Evolutionary conservation across 1,140 invertebrate genomes (phyloP), one percentile per base, ranked within the genome.

Genomic region (Penaeus chinensis): DNA sequence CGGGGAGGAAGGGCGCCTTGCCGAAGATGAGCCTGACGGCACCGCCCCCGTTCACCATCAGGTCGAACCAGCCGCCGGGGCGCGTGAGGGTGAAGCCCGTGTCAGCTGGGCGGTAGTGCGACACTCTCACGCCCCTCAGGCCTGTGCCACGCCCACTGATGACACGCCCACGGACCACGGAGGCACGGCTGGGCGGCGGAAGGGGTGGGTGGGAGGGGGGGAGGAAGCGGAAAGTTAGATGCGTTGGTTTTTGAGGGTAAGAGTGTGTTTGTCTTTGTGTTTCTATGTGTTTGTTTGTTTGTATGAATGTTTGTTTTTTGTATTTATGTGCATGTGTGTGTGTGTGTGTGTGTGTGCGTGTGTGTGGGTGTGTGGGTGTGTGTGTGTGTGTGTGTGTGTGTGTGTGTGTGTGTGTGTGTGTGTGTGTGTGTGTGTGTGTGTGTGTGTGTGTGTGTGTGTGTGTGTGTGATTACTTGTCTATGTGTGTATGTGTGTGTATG

Each of bases 31-130:
- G 93, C 0, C 96, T 98, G 0, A 99, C 97, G 0, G 98, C 97
- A 0, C 98, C 98, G 13, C 98, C 98, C 13, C 98, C 98, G 92
- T 99, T 99, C 22, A 99, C 98, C 91, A 99, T 94, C 10, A 99
- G 94, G 93, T 99, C 98, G 93, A 99, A 99, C 95, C 97, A 97
- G 69, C 96, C 96, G 91, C 97, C 96, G 90, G 92, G 91, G 61
- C 94, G 89, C 5, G 98, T 99, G 22, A 99, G 93, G 0, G 98
- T 99, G 92, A 98, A 99, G 1, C 98, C 98, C 42, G 90, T 90
- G 87, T 91, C 91, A 24, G 92, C 90, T 20, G 96, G 97, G 88
- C 96, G 96, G 13, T 96, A 92, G 42, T 94, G 98, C 83, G 96
- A 97, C 0, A 99, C 98, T 78, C 98, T 94, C 7, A 99, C 98